Evolutionary conservation across 2,113 vertebrate species (phyloP), one percentile per base, ranked within the genome.

Genomic region (Mustelus asterias): DNA sequence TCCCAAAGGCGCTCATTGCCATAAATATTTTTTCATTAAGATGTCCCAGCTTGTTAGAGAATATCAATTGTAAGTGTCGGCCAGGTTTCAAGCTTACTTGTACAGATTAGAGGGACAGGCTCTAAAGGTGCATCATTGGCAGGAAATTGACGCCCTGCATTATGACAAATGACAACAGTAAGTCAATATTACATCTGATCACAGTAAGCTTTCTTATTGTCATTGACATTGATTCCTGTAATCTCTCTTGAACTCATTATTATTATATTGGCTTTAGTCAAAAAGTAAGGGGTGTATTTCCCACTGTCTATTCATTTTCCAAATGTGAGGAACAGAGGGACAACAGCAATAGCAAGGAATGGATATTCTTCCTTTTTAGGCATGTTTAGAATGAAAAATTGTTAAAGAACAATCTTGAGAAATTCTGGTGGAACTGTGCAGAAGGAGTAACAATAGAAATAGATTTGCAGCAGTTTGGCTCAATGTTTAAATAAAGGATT

Each of bases 1-100:
- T 95, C 96, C 29, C 96, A 85, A 95, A 96, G 48, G 95, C 95
- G 94, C 96, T 95, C 89, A 9, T 54, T 95, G 85, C 96, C 96
- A 96, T 96, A 97, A 97, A 96, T 96, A 97, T 96, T 96, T 96
- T 96, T 97, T 96, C 96, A 96, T 96, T 97, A 97, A 96, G 95
- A 88, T 96, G 96, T 95, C 96, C 85, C 95, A 2, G 7, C 58
- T 3, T 16, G 60, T 96, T 97, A 96, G 95, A 22, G 96, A 94
- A 96, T 80, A 93, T 96, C 94, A 94, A 96, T 96, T 96, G 96
- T 44, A 95, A 96, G 96, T 89, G 16, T 67, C 7, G 95, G 95
- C 96, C 72, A 89, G 95, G 41, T 95, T 96, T 97, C 94, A 96
- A 96, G 58, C 92, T 67, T 95, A 96, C 96, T 96, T 44, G 63